A percentile compares a stretch with the other conserved stretches of the same genome.
Conservation (phyloP, 1,140 invertebrate genomes). For the Drosophila mauritiana region DNA sequence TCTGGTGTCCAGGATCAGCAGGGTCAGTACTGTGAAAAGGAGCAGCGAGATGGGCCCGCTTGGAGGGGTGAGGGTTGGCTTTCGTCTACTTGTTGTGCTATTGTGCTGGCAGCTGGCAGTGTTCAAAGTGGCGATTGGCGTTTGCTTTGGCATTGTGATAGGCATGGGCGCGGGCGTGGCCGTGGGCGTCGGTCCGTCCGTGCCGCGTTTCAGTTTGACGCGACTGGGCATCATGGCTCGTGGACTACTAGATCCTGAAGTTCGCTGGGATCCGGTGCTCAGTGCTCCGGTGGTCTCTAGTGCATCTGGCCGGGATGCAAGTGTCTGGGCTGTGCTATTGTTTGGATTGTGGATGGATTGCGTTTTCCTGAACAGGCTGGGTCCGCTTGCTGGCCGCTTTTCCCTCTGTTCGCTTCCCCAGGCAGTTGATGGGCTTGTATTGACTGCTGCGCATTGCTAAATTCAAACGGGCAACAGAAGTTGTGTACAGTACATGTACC, state of each 20-base stretch:
- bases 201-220: constrained; percentile 67
- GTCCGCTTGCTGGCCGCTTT: constrained; percentile 3
- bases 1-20: constrained; percentile 36
- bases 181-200: neutral
- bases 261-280: constrained; percentile 6
- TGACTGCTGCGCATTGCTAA: constrained; percentile 46
- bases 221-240: constrained; percentile 39
- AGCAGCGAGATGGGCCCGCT: neutral
- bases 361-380: constrained; percentile 1
- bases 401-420: constrained; percentile 16
- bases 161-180: too few relatives aligned
- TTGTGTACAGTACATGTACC: constrained; percentile 6
- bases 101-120: constrained; percentile 56
- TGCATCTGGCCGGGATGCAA: constrained; percentile 1
- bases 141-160: neutral
- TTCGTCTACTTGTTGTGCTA: constrained; percentile 19
- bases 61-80: constrained; percentile 1
- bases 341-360: constrained; percentile 9
- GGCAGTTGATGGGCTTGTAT: constrained; percentile 33
- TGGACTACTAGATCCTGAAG: constrained; percentile 2
- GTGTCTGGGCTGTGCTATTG: neutral
- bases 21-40: constrained; percentile 25
- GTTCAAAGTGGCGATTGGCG: constrained; percentile 22
- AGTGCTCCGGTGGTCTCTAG: constrained; percentile 1
- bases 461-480: constrained; percentile 37